Evolutionary conservation across 2,888 invertebrate species (phyloP), one percentile per base, ranked within the genome.

Genomic region (Polyploca ridens): DNA sequence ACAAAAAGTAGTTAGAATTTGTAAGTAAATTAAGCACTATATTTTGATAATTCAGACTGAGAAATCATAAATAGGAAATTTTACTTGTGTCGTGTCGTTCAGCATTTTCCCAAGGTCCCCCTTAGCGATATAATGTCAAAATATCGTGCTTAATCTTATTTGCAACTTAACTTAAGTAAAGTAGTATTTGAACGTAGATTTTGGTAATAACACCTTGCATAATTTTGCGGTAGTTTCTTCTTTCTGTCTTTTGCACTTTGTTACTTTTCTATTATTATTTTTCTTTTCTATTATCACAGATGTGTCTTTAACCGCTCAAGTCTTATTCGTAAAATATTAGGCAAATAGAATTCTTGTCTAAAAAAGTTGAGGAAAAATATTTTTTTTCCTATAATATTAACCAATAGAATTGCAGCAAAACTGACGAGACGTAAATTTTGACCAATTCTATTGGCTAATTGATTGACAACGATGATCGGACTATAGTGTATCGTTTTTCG

Each of bases 161-260:
- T 49, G 14, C 14, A 54, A 19, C 3, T 6, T 41, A 41, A 41
- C 11, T 41, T 41, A 41, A 46, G n/a, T n/a, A 41, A 61, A 38
- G 11, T 63, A 38, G 33, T 16, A 54, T 57, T 61, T 60, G 33
- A 60, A 60, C 54, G 61, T 61, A 61, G 61, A 44, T 27, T 27
- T 27, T 61, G 19, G 13, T 27, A 41, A 41, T 19, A 41, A 27
- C 54, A 10, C 27, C 19, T 61, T 61, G 5, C 4, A 19, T 13
- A 19, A 41, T 41, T 38, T 41, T 14, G 27, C 11, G 10, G 16
- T 27, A 27, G 27, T 38, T 35, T 33, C 35, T n/a, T 33, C 27
- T 41, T 16, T 60, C 19, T 61, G n/a, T 61, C 41, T n/a, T 61
- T 41, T 14, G 16, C 35, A 60, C 38, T n/a, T 33, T 5, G n/a